Percentiles rank a stretch among this genome's conserved stretches.
phyloP scores from a whole-genome alignment of 2,113 vertebrate genomes.

The Vulpes vulpes region DNA sequence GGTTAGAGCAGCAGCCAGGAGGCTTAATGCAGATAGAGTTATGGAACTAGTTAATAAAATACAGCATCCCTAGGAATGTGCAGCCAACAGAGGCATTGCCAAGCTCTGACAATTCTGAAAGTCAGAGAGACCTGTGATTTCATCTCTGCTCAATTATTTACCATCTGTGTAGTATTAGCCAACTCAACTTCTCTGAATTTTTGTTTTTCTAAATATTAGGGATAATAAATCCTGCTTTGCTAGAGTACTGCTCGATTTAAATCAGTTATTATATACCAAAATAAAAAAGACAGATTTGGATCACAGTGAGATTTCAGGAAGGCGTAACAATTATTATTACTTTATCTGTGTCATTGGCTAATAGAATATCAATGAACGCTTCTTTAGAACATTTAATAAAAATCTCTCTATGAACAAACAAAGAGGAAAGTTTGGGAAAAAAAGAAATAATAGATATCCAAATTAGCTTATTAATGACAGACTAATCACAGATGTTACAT shows the following conservation, averaged over 20 bases:
- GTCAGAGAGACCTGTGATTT: background rate
- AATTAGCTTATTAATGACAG: background rate
- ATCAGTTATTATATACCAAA: background rate
- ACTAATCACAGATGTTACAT: background rate
- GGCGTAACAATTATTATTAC: background rate
- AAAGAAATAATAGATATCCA: background rate
- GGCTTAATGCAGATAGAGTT: background rate
- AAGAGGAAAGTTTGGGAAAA: background rate
- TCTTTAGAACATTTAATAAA: background rate
- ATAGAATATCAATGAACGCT: background rate
- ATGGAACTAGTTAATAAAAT: background rate
- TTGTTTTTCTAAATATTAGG: background rate
- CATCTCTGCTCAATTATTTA: background rate
- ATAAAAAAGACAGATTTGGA: background rate
- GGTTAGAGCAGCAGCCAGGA: background rate
- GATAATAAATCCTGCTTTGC: background rate
- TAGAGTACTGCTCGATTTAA: background rate
- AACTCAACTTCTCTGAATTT: background rate
- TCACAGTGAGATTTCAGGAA: background rate
- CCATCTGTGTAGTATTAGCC: too few relatives aligned
- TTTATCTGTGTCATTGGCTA: background rate
- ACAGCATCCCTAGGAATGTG: rapidly evolving
- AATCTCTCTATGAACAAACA: background rate
- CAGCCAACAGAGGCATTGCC: background rate
- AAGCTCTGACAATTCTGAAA: background rate